Percentiles rank a stretch among this genome's conserved stretches.
These are phyloP conservation scores for Drosophila sechellia DNA, from an alignment of 1,140 invertebrate genomes.

Conservation along the genomic window DNA sequence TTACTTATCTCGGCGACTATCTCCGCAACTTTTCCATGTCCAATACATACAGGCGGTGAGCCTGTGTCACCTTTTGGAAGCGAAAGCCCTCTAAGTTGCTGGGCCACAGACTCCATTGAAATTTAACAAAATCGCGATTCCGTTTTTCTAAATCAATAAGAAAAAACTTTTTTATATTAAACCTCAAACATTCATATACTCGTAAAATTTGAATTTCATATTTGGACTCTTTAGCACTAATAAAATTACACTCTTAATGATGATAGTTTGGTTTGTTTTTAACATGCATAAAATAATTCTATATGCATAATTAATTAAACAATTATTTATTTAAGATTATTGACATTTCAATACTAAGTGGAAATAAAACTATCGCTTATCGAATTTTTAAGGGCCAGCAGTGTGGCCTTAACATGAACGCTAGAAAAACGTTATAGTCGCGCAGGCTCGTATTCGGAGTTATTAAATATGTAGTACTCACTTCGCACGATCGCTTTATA, in stretches of 20 bases:
- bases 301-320: no score
- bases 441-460: no score
- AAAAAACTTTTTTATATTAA: background rate
- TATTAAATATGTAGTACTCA: no score
- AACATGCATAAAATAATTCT: no score
- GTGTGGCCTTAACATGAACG: no score
- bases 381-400: no score
- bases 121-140: background rate
- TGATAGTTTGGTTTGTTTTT: no score
- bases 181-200: background rate
- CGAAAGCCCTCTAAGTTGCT: constrained; percentile 15
- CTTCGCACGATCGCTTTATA: no score
- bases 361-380: no score
- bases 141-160: background rate
- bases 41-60: constrained; percentile 12
- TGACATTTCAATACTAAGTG: no score
- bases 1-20: constrained; percentile 45
- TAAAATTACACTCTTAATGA: background rate
- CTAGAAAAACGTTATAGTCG: no score
- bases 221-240: background rate
- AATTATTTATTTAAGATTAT: no score
- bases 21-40: constrained; percentile 51
- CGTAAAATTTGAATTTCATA: background rate
- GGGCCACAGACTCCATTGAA: constrained; percentile 31
- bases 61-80: constrained; percentile 6